Conservation (phyloP, 2,888 invertebrate genomes). For the Lutraria lutraria region DNA sequence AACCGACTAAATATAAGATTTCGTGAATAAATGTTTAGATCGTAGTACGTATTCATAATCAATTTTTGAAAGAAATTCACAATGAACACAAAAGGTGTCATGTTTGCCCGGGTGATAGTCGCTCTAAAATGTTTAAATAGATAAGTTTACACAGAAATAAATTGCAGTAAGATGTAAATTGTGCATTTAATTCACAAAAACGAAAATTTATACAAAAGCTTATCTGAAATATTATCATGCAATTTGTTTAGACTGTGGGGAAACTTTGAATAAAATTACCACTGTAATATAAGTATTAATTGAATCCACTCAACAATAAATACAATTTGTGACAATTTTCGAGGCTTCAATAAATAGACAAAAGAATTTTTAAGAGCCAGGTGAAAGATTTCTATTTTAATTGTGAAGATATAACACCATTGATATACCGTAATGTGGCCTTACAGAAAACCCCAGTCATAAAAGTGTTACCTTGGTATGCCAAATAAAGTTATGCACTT, state of each 20-base stretch:
- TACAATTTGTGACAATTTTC: background rate
- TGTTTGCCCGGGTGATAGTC: slow-evolving; percentile 8
- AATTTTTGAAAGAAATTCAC: slow-evolving; percentile 4
- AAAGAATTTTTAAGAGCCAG: background rate
- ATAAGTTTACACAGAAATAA: slow-evolving; percentile 15
- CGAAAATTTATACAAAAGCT: background rate
- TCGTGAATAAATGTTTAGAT: background rate
- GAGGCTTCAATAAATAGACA: slow-evolving; percentile 13
- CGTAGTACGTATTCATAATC: background rate
- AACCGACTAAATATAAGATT: background rate
- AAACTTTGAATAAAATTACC: background rate
- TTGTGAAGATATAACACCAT: slow-evolving; percentile 1
- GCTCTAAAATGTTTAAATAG: slow-evolving; percentile 12
- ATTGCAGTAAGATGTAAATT: background rate
- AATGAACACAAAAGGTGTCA: slow-evolving; percentile 2
- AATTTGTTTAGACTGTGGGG: background rate
- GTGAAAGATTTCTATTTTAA: background rate
- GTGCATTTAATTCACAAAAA: slow-evolving; percentile 5
- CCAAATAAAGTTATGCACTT: background rate
- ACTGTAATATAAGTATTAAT: too few species aligned
- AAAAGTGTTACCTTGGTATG: background rate
- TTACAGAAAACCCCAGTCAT: background rate
- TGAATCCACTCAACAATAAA: too few species aligned
- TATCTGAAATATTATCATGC: background rate
- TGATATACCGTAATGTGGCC: background rate